Base-by-base conservation (phyloP, 2,797 vertebrate genomes). In the Hydrophis major region DNA sequence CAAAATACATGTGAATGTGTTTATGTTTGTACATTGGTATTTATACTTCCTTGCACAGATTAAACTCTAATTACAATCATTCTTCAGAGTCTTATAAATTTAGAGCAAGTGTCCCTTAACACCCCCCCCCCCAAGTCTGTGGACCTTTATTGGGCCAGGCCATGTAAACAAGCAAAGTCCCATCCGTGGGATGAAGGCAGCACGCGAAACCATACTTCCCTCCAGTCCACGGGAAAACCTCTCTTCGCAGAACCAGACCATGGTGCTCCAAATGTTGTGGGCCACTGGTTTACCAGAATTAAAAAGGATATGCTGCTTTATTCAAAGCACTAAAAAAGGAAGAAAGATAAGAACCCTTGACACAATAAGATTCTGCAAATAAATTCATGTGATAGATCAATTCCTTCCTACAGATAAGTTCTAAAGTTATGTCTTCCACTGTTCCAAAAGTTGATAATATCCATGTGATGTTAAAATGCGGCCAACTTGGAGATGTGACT, bases 401-500 rank as follows among this genome's bases (percentile, higher is more conserved):
- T 57, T 69, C 27, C 16, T 74, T 57, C 12, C 69, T 2, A 57
- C 1, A 27, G 59, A 69, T 47, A 32, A 42, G 42, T 63, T 86
- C 37, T 47, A 86, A 57, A 50, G 1, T 63, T 6, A 28, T 22
- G 32, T 27, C 27, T 87, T 88, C 13, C 1, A 2, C 22, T 91
- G 55, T 78, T 42, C 86, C 14, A 28, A 25, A 32, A 60, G 20
- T 78, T 88, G 61, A 78, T n/a, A 88, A 88, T 55, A 87, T 22
- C 27, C 60, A 69, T 57, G 53, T 88, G 89, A 90, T 61, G 11
- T 66, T 88, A 22, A 53, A 63, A 11, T 53, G 88, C 60, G n/a
- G 59, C 57, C 28, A 60, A 57, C 59, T 69, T 4, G 16, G 56
- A 69, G 53, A 16, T 0, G 0, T 11, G 3, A 55, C 32, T 66